Conservation (phyloP, 2,797 vertebrate genomes). For the Pseudochirops corinnae region DNA sequence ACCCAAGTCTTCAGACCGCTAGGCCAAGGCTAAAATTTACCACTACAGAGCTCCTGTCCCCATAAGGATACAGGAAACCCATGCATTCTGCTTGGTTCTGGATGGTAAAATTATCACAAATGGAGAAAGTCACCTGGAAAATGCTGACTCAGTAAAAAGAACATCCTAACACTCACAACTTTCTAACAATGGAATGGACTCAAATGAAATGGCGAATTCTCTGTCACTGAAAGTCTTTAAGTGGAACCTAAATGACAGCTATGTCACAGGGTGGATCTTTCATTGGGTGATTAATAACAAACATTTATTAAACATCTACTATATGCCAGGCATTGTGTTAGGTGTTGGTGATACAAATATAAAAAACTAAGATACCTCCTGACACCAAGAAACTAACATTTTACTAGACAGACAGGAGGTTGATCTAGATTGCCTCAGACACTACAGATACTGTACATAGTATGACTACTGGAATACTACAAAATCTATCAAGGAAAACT, state of each 20-base stretch:
- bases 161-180: no score
- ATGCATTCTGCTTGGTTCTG: not conserved
- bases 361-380: not conserved
- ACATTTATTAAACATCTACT: slow-evolving; percentile 11
- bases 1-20: not conserved
- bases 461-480: not conserved
- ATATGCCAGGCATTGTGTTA: slow-evolving; percentile 32
- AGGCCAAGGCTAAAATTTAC: no score
- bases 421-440: no score
- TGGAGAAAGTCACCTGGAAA: not conserved
- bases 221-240: no score
- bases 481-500: not conserved
- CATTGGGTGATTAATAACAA: not conserved
- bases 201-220: no score
- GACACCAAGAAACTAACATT: slow-evolving; percentile 53
- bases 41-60: no score
- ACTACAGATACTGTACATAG: not conserved
- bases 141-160: no score
- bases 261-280: not conserved
- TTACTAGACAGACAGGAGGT: not conserved
- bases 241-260: no score
- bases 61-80: no score
- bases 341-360: slow-evolving; percentile 16
- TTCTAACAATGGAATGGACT: no score
- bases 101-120: not conserved